Base-by-base conservation (phyloP, 2,797 vertebrate species). In the Sorex maritimensis region DNA sequence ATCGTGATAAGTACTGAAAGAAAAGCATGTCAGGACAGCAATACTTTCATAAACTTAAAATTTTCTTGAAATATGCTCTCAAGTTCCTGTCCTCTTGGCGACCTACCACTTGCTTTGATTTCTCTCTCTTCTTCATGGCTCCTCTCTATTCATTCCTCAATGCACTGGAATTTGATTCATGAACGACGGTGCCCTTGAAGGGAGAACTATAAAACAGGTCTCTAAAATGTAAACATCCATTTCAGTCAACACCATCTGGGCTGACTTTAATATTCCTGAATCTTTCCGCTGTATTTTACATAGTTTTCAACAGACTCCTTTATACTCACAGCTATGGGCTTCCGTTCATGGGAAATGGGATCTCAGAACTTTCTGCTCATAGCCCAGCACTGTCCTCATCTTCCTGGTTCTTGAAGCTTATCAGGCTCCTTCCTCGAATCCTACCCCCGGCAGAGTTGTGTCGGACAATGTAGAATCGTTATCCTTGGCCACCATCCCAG, bases 1-100 rank as follows among this genome's bases (percentile, higher is more conserved):
- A 82, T 85, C 69, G 85, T 30, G 75, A 84, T 28, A 61, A 38
- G 46, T 14, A 21, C 63, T 55, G 46, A 91, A 75, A 82, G 89
- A 73, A 80, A 55, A 55, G 21, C n/a, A 71, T 19, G 4, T 79
- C 23, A 52, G 21, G 77, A 86, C 69, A 72, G 44, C 44, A 87
- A 68, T 19, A 79, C 8, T 72, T 74, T 23, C 28, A 91, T 79
- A 79, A 86, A 63, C 21, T 84, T 63, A 52, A 68, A 80, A 68
- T 75, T 93, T 95, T 75, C 49, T 52, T 52, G 49, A 52, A 52
- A 14, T 14, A 52, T 84, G 23, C 26, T 78, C 30, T 61, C 41
- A 73, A 69, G 74, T 72, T 90, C 34, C 30, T 67, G 21, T 74
- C 71, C 63, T 88, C 1, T 55, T 0, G 0, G 13, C 26, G 23